Percentiles rank a stretch among this genome's conserved stretches.
These are phyloP conservation scores for Brachypterus glaber DNA, from an alignment of 2,888 invertebrate species.

Conservation along the genomic window DNA sequence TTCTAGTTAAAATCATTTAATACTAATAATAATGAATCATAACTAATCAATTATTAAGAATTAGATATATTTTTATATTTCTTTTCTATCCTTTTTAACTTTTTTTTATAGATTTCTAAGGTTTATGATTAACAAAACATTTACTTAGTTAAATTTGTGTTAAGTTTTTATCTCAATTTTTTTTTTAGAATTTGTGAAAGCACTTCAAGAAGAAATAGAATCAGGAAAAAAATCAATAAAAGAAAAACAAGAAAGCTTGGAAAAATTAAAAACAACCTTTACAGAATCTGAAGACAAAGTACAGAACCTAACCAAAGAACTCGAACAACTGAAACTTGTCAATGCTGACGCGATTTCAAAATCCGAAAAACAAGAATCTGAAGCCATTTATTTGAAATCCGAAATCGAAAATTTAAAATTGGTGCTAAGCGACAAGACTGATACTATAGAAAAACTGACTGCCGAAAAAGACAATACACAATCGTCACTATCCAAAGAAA, in stretches of 20 bases:
- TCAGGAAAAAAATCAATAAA: conserved; percentile 27
- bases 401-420: conserved; percentile 14
- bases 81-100: too few relatives aligned
- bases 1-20: too few relatives aligned
- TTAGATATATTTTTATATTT: too few relatives aligned
- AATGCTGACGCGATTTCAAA: conserved; percentile 4
- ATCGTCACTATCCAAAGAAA: conserved; percentile 28
- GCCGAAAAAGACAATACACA: conserved; percentile 27
- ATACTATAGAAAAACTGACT: conserved; percentile 8
- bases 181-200: too few relatives aligned
- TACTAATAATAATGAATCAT: too few relatives aligned
- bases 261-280: conserved; percentile 17
- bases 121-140: too few relatives aligned
- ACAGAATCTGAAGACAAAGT: conserved; percentile 23
- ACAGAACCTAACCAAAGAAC: conserved; percentile 22
- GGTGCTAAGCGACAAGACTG: conserved; percentile 5
- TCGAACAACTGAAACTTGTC: too few relatives aligned
- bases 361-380: not conserved
- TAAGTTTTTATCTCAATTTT: conserved; percentile 7
- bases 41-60: too few relatives aligned
- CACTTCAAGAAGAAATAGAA: conserved; percentile 32
- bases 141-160: too few relatives aligned
- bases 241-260: conserved; percentile 25
- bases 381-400: conserved; percentile 8
- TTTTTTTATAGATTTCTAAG: too few relatives aligned